Percentiles rank a stretch among this genome's conserved stretches.
Conservation (phyloP, 2,797 vertebrate species). For the Anguilla obscura region DNA sequence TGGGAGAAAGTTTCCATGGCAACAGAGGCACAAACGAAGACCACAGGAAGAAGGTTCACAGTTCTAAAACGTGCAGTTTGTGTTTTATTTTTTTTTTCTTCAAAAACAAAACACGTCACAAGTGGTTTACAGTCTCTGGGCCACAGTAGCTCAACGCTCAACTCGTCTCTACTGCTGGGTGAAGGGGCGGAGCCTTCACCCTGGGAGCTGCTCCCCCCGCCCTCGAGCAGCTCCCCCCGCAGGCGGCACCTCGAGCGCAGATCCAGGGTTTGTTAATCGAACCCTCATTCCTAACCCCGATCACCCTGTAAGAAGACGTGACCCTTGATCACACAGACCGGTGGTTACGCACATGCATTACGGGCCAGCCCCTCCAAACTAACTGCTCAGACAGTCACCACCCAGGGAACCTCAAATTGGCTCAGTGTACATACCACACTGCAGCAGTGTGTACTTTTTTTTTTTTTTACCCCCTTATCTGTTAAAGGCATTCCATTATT, state of each 20-base stretch:
- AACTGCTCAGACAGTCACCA: neutral
- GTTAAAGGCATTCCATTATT: neutral
- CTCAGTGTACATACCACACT: neutral
- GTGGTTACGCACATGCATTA: neutral
- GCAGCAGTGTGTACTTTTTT: neutral
- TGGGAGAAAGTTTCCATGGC: neutral
- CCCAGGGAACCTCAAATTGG: neutral
- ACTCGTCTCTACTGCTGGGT: slow-evolving; percentile 19
- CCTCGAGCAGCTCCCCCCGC: neutral
- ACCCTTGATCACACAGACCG: neutral
- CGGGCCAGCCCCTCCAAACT: neutral
- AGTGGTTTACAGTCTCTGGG: slow-evolving; percentile 71
- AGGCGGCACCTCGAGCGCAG: neutral
- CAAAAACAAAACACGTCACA: slow-evolving; percentile 47
- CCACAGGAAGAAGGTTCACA: slow-evolving; percentile 55
- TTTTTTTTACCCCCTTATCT: neutral
- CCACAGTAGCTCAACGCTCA: slow-evolving; percentile 18
- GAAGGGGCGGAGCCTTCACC: slow-evolving; percentile 9
- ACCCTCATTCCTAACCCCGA: neutral
- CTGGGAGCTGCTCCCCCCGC: neutral
- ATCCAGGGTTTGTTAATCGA: neutral
- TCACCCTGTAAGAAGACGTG: neutral
- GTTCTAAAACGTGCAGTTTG: slow-evolving; percentile 68
- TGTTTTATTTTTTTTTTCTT: neutral
- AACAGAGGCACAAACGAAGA: slow-evolving; percentile 49